Base-by-base conservation (phyloP, 2,888 invertebrate genomes). In the Cremastobaeus sp. region DNA sequence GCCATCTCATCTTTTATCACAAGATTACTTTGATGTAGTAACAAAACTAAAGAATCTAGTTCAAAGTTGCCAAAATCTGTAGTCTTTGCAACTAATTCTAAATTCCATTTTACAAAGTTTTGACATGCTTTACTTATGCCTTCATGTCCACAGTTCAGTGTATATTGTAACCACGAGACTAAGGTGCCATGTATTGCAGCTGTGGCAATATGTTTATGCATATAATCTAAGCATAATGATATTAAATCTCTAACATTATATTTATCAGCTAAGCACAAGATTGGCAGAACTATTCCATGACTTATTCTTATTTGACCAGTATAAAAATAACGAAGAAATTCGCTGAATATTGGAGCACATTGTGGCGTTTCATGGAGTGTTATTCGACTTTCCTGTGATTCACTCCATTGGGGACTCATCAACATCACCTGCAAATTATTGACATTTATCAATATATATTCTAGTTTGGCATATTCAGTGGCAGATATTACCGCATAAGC, bases 181-280 rank as follows among this genome's bases (percentile, higher is more conserved):
- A 97, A 89, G 70, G 94, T 94, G 11, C 94, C 95, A 62, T 94
- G 92, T 57, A 91, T 91, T 0, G 94, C 95, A 3, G 96, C 96
- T 81, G 94, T 92, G 1, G 96, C 95, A 54, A 96, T 92, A 86
- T 97, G 95, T 79, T 92, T 91, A 50, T 92, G 91, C 97, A 98
- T 97, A 87, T 95, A 98, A 66, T 92, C 91, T 21, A 95, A 90
- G 86, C 97, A 97, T 8, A 96, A 89, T 4, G 91, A 89, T 75
- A 95, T 94, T 82, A 98, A 90, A 88, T 97, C 96, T 90, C 93
- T 94, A 9, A 98, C 95, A 89, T 97, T 96, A 88, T 98, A 98
- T 89, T 98, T 98, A 88, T 98, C 98, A 34, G 96, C 97, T 62
- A 98, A 89, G 6, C 94, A 94, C 54, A 98, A 89, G 78, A 97